Conservation (phyloP, 2,113 vertebrate species). For the Elaphurus davidianus region DNA sequence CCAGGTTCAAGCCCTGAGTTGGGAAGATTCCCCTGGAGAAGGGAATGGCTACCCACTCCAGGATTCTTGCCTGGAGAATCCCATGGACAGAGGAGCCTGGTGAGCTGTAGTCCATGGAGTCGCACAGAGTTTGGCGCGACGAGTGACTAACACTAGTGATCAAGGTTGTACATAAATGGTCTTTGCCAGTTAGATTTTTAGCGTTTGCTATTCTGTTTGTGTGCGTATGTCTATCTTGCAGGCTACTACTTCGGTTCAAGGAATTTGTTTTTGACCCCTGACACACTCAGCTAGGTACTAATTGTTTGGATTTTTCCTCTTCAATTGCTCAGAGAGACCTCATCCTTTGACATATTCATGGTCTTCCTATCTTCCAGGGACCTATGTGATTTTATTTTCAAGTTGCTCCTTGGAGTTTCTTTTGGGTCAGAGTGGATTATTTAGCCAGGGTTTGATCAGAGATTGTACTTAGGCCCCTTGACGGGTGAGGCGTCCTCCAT, state of each 20-base stretch:
- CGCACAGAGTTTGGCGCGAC: accelerated
- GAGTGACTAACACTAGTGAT: not conserved
- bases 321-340: not conserved
- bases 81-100: not conserved
- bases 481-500: not conserved
- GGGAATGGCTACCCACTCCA: not conserved
- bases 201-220: not conserved
- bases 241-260: not conserved
- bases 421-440: not conserved
- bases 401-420: not conserved
- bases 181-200: not conserved
- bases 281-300: not conserved
- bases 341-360: not conserved
- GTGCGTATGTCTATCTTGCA: not conserved
- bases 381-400: not conserved
- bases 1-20: not conserved
- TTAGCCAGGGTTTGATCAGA: not conserved
- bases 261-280: not conserved
- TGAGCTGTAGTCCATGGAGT: not conserved
- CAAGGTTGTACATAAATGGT: not conserved
- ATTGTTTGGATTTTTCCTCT: not conserved
- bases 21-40: not conserved
- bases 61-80: not conserved
- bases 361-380: not conserved
- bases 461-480: not conserved